Evolutionary conservation across 2,888 invertebrate species (phyloP).

Genomic region (Machimus rusticus): DNA sequence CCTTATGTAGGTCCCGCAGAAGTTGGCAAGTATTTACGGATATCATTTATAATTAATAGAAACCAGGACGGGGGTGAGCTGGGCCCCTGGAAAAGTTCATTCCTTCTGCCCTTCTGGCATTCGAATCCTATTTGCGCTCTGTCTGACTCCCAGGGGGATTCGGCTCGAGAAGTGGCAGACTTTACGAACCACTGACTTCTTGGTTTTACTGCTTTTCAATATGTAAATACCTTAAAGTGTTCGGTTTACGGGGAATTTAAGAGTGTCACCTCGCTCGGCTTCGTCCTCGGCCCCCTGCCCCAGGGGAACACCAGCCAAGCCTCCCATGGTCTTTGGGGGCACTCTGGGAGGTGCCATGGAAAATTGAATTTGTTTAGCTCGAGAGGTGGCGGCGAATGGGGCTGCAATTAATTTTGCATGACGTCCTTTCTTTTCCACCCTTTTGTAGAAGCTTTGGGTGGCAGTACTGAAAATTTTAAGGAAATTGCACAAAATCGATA

Average conservation of each 20-base stretch:
- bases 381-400: not conserved
- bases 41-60: conserved; percentile 48
- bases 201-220: conserved; percentile 27
- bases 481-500: not conserved
- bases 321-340: not conserved
- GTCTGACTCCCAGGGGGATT: conserved; percentile 37
- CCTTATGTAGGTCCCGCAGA: conserved; percentile 31
- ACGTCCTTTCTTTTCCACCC: not conserved
- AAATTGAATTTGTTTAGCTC: not conserved
- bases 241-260: conserved; percentile 9
- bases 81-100: conserved; percentile 18
- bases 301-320: not conserved
- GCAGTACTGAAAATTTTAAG: not conserved
- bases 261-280: not conserved
- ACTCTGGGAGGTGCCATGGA: not conserved
- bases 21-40: conserved; percentile 48
- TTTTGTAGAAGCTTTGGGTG: not conserved
- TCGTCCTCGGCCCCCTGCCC: not conserved
- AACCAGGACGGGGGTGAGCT: not conserved
- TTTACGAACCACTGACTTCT: conserved; percentile 32
- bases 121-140: conserved; percentile 39
- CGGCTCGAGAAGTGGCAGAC: conserved; percentile 24
- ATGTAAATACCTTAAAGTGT: conserved; percentile 36
- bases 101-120: conserved; percentile 19
- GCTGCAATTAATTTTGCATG: not conserved